phyloP scores from a whole-genome alignment of 2,797 vertebrate genomes.

The Eulemur rubriventer region DNA sequence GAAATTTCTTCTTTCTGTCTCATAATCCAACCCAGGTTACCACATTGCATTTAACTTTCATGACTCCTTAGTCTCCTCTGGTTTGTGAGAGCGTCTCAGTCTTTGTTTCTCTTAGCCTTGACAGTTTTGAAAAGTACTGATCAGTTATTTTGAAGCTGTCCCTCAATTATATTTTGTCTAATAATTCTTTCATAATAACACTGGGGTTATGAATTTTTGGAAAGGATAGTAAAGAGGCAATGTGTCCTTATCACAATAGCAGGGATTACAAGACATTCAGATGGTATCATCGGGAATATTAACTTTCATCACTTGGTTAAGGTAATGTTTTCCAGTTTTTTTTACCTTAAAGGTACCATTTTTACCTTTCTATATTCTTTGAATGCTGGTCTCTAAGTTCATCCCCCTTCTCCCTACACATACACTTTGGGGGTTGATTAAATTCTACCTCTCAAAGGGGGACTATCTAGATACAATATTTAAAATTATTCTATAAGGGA shows the following conservation, averaged over 20 bases:
- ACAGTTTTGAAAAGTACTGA: background rate
- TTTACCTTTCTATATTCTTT: background rate
- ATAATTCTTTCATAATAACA: background rate
- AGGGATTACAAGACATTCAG: background rate
- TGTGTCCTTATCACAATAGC: background rate
- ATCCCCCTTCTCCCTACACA: background rate
- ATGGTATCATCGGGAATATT: background rate
- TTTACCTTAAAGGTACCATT: background rate
- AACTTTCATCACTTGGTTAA: background rate
- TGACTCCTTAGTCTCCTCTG: background rate
- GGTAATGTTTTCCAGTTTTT: background rate
- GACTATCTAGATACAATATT: background rate
- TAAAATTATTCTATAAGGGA: background rate
- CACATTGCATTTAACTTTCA: background rate
- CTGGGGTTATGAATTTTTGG: background rate
- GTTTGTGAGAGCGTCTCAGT: background rate
- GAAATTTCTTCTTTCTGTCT: background rate
- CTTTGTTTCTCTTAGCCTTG: background rate
- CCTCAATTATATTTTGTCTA: background rate
- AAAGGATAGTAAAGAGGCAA: background rate
- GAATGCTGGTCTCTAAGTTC: background rate
- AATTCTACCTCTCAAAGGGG: background rate
- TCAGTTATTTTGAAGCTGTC: background rate
- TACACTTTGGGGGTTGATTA: background rate
- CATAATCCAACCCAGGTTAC: background rate